Percentiles rank a stretch among this genome's conserved stretches.
These are phyloP conservation scores for Distichodus sexfasciatus DNA, from an alignment of 2,797 vertebrate species.

Conservation along the genomic window DNA sequence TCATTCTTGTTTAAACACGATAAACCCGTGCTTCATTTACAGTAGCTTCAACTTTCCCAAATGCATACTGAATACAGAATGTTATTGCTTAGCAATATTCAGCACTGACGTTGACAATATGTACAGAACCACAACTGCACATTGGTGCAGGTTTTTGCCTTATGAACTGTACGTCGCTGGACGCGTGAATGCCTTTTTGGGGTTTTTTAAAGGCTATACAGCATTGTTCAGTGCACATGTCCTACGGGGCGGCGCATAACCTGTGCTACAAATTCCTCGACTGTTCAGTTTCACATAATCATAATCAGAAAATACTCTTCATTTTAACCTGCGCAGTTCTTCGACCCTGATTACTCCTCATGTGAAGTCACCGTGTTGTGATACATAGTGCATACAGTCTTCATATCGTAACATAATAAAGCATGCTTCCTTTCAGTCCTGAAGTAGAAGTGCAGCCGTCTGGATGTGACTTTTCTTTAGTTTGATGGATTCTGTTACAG, in stretches of 20 bases:
- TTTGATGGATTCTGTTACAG: constrained; percentile 2
- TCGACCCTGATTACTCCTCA: too few species aligned
- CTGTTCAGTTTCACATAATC: too few species aligned
- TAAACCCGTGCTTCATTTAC: constrained; percentile 20
- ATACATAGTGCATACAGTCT: background rate
- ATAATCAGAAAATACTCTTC: too few species aligned
- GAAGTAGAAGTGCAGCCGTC: background rate
- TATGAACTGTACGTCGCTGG: constrained; percentile 24
- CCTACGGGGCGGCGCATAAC: too few species aligned
- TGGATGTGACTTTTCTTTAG: background rate
- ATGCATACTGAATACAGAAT: constrained; percentile 29
- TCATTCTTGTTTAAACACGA: constrained; percentile 11
- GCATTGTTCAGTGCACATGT: too few species aligned
- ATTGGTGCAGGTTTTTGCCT: constrained; percentile 29
- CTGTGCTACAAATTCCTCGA: too few species aligned
- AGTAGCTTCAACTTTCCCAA: constrained; percentile 19
- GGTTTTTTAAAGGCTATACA: background rate
- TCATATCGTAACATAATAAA: background rate
- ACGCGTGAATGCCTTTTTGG: background rate
- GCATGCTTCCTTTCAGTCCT: background rate
- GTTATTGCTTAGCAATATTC: constrained; percentile 32
- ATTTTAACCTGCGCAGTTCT: too few species aligned
- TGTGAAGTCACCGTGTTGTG: background rate
- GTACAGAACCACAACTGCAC: constrained; percentile 19
- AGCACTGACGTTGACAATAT: background rate